Base-by-base conservation (phyloP, 2,797 vertebrate genomes). In the Tympanoctomys barrerae region DNA sequence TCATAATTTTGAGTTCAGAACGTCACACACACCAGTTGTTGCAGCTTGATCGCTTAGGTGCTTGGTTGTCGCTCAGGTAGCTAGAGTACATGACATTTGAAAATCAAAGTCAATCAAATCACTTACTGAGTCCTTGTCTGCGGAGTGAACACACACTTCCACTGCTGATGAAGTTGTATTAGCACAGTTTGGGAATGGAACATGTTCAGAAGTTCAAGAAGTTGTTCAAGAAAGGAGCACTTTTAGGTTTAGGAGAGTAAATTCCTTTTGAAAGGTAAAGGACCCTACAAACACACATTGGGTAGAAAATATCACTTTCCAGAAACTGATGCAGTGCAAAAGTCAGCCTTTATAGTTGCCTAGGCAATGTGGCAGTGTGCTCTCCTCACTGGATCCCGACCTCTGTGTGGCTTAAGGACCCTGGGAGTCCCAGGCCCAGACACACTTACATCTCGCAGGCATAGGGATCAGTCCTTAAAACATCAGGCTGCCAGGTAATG, bases 1-100 rank as follows among this genome's bases (percentile, higher is more conserved):
- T 86, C 96, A 87, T 83, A 66, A 95, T 89, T 93, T 97, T 95
- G 93, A 97, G 94, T 96, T 92, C 95, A 96, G 98, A 97, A 96
- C 89, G 90, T 49, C 83, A 96, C 4, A 61, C 59, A 96, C 93
- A 94, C 97, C 26, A 62, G 97, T 98, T 97, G 87, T 84, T 97
- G 81, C 97, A 90, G 97, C 87, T 98, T 96, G 96, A 90, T 83
- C 33, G 91, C 90, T 42, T 68, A 84, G 61, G 75, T 80, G 85
- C 89, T 92, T 92, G 52, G 94, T 97, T 77, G 54, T 84, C 86
- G 21, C 71, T 68, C 31, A 96, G 46, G 87, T 39, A 96, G 33
- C 19, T 42, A 70, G 2, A 36, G 7, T 79, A 91, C 36, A 5
- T 42, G 93, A 93, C 13, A 33, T 14, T 5, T 75, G 9, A 91